A percentile compares a stretch with the other conserved stretches of the same genome.
Conservation (phyloP, 2,888 invertebrate genomes). For the Platycnemis pennipes region DNA sequence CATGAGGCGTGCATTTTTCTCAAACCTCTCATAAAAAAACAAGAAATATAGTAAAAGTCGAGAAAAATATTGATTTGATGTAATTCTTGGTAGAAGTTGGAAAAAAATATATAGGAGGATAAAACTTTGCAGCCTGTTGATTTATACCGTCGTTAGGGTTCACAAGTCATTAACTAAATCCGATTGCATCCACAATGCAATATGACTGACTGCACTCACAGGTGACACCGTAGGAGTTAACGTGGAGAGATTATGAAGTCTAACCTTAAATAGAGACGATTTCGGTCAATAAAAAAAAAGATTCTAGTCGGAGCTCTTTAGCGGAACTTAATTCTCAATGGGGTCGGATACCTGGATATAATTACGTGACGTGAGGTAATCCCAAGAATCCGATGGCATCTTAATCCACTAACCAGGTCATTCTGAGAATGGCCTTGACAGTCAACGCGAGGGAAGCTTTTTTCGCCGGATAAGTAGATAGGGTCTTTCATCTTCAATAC, state of each 20-base stretch:
- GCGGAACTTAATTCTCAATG: not conserved
- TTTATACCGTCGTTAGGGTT: too few relatives aligned
- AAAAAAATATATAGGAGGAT: too few relatives aligned
- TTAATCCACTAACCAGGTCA: not conserved
- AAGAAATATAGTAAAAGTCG: too few relatives aligned
- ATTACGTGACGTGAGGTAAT: not conserved
- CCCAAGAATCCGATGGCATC: not conserved
- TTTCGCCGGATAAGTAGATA: not conserved
- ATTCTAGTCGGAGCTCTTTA: not conserved
- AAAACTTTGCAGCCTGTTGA: too few relatives aligned
- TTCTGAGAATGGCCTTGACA: not conserved
- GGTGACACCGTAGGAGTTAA: not conserved
- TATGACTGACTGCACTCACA: not conserved
- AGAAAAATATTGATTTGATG: too few relatives aligned
- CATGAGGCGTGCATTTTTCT: too few relatives aligned
- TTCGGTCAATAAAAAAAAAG: not conserved
- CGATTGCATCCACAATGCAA: not conserved
- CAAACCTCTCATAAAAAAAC: too few relatives aligned
- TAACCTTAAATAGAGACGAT: not conserved
- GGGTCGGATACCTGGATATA: slow-evolving; percentile 7
- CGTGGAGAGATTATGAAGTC: not conserved
- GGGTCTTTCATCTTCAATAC: not conserved
- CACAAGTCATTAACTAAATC: not conserved
- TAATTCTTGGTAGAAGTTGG: too few relatives aligned
- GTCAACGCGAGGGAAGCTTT: not conserved